Conservation (phyloP, 2,888 invertebrate species). For the Pimpla rufipes region DNA sequence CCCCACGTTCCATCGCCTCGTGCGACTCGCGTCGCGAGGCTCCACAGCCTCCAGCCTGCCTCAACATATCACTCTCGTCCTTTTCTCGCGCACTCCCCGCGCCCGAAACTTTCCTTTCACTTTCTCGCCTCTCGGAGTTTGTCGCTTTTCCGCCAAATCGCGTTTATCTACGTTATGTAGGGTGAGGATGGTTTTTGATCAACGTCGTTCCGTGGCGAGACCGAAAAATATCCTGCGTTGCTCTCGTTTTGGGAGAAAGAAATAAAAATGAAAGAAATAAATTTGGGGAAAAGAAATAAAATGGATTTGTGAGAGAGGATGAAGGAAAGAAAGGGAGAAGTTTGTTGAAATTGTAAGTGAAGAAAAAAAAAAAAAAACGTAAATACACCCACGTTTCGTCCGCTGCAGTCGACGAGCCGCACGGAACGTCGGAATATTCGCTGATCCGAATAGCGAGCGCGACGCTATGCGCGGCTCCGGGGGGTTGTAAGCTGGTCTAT, state of each 20-base stretch:
- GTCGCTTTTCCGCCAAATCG: slow-evolving; percentile 2
- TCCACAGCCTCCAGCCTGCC: slow-evolving; percentile 28
- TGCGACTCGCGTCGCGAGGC: neutral
- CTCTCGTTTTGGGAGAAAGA: neutral
- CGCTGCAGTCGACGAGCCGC: slow-evolving; percentile 42
- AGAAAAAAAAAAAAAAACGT: neutral
- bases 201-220: neutral
- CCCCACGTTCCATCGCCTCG: slow-evolving; percentile 24
- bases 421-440: slow-evolving; percentile 29
- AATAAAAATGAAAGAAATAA: neutral
- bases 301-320: neutral
- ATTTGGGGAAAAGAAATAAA: neutral
- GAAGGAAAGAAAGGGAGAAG: neutral
- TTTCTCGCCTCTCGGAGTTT: slow-evolving; percentile 54
- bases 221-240: neutral
- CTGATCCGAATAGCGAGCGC: slow-evolving; percentile 30
- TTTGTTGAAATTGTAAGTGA: neutral
- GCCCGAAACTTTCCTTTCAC: slow-evolving; percentile 70
- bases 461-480: slow-evolving; percentile 19
- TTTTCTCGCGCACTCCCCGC: slow-evolving; percentile 42
- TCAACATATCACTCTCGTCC: slow-evolving; percentile 47
- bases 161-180: slow-evolving; percentile 36
- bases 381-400: slow-evolving; percentile 21
- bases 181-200: too few species aligned
- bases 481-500: slow-evolving; percentile 39